Percentiles rank a stretch among this genome's conserved stretches.
These are phyloP conservation scores for Gambusia yucatana DNA, from an alignment of 2,797 vertebrate genomes.

Conservation along the genomic window DNA sequence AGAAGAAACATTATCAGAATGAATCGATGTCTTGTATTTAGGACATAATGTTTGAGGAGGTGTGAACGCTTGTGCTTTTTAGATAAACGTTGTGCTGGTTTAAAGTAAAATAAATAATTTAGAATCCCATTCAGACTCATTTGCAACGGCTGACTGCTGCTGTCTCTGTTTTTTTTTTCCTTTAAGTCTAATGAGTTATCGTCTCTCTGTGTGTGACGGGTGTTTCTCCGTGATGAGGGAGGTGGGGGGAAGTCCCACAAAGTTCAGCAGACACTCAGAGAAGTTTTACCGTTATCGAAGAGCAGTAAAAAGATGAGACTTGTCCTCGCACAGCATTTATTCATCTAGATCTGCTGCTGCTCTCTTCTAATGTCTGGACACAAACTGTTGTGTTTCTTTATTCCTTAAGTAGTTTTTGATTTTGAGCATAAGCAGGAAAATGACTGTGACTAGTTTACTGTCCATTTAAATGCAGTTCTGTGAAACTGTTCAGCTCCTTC, in stretches of 20 bases:
- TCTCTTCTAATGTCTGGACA: constrained; percentile 22
- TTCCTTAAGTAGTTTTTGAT: constrained; percentile 6
- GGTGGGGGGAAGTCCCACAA: constrained; percentile 5
- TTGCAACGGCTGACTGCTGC: constrained; percentile 2
- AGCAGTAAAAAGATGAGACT: constrained; percentile 19
- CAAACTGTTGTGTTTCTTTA: constrained; percentile 2
- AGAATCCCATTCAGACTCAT: constrained; percentile 10
- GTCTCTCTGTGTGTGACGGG: background rate
- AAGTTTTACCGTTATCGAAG: constrained; percentile 14
- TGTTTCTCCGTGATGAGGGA: background rate
- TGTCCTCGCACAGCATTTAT: constrained; percentile 15
- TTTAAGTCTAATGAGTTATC: constrained; percentile 29
- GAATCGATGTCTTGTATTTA: constrained; percentile 41
- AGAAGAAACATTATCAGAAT: constrained; percentile 37
- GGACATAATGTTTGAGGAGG: constrained; percentile 10
- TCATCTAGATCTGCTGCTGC: constrained; percentile 20
- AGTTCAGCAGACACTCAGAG: constrained; percentile 14
- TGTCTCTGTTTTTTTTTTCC: constrained; percentile 7
- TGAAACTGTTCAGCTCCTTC: background rate
- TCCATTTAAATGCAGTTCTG: no score
- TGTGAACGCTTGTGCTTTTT: constrained; percentile 34
- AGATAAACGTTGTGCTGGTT: constrained; percentile 22
- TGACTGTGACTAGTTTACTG: constrained; percentile 12
- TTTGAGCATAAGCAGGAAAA: background rate
- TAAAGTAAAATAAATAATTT: constrained; percentile 23